phyloP scores from a whole-genome alignment of 2,888 invertebrate genomes.

The Mimachlamys varia region DNA sequence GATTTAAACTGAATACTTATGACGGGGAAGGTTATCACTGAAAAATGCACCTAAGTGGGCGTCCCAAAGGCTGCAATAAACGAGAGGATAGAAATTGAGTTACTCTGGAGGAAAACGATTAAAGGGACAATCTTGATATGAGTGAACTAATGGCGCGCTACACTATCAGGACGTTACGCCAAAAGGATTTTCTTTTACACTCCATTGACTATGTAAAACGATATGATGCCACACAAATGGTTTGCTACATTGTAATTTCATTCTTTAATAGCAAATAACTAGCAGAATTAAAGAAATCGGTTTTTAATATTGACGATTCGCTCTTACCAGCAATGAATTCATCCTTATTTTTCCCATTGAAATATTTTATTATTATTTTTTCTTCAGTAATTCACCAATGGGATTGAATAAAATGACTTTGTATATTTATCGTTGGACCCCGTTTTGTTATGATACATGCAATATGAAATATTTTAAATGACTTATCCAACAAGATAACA shows the following conservation, averaged over 20 bases:
- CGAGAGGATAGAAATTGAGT: neutral
- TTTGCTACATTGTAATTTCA: neutral
- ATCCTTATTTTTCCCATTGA: too few relatives aligned
- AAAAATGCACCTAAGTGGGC: neutral
- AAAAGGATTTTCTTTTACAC: neutral
- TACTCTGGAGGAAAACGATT: neutral
- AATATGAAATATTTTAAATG: too few relatives aligned
- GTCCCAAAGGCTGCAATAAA: neutral
- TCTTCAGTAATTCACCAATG: too few relatives aligned
- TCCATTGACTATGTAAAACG: neutral
- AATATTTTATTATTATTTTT: too few relatives aligned
- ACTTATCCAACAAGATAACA: too few relatives aligned
- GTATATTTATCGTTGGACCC: too few relatives aligned
- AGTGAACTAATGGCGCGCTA: neutral
- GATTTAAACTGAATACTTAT: neutral
- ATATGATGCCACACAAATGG: neutral
- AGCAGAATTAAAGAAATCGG: too few relatives aligned
- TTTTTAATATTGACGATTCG: too few relatives aligned
- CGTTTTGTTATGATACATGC: too few relatives aligned
- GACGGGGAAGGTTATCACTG: neutral
- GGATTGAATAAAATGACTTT: too few relatives aligned
- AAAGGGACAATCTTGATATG: neutral
- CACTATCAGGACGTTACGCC: neutral
- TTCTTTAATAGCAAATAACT: too few relatives aligned
- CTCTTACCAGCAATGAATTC: too few relatives aligned